A percentile compares a stretch with the other conserved stretches of the same genome.
phyloP scores from a whole-genome alignment of 2,113 vertebrate genomes.

The Corvus moneduloides region DNA sequence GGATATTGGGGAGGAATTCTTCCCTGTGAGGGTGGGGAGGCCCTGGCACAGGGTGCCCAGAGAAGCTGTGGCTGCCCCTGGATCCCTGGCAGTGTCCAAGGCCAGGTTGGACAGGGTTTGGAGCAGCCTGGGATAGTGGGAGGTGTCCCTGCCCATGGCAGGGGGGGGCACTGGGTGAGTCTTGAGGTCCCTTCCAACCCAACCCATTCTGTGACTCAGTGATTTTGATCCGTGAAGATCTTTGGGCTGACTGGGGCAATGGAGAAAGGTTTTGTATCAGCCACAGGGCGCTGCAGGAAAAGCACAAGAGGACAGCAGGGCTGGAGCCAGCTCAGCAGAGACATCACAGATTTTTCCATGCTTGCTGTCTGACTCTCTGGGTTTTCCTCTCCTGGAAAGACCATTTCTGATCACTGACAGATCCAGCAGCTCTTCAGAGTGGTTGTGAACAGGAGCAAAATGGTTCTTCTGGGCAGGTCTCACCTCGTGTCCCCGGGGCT shows the following conservation, averaged over 20 bases:
- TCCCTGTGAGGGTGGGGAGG: fast-evolving
- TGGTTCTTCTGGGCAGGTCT: background rate
- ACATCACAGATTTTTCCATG: background rate
- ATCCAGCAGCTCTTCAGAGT: background rate
- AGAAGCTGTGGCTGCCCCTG: background rate
- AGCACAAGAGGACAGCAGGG: background rate
- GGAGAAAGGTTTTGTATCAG: background rate
- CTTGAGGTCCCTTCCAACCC: background rate
- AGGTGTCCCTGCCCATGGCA: background rate
- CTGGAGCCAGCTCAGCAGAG: background rate
- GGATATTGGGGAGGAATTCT: fast-evolving
- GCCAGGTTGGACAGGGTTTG: fast-evolving
- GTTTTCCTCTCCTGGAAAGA: background rate
- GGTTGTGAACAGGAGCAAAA: background rate
- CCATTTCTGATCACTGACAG: background rate
- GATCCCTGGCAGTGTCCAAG: background rate
- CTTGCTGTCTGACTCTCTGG: background rate
- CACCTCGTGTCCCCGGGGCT: fast-evolving
- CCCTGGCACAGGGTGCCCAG: background rate
- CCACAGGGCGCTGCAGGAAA: background rate
- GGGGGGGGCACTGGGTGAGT: background rate
- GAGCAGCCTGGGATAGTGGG: fast-evolving
- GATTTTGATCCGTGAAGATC: background rate
- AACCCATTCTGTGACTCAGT: background rate
- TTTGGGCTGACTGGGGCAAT: background rate